Conservation (phyloP, 2,113 vertebrate genomes). For the Rhinichthys klamathensis region DNA sequence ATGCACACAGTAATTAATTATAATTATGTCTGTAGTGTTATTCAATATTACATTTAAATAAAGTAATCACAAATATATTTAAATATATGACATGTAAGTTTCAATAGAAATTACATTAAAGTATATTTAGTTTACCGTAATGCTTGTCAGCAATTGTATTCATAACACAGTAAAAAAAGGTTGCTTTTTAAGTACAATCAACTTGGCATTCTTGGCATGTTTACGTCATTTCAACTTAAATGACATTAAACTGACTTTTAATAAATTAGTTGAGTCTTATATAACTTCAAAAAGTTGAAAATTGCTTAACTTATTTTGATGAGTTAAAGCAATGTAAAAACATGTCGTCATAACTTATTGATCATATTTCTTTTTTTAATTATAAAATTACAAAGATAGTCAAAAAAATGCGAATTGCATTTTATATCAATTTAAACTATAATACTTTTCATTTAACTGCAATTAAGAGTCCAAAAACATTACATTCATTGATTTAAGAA, state of each 20-base stretch:
- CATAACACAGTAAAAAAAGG: neutral
- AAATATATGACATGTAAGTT: neutral
- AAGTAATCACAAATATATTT: neutral
- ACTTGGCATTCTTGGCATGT: no score
- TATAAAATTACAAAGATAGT: neutral
- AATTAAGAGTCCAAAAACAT: neutral
- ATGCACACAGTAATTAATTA: neutral
- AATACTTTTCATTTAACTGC: neutral
- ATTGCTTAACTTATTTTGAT: no score
- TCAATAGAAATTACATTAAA: neutral
- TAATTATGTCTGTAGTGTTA: neutral
- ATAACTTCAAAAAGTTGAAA: no score
- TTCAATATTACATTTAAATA: neutral
- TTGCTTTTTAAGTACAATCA: no score
- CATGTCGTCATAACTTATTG: no score
- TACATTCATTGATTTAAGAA: no score
- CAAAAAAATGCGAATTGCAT: neutral
- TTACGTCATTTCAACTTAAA: no score
- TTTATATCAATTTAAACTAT: neutral
- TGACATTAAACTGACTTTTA: no score
- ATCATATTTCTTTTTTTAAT: no score
- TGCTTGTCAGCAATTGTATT: neutral
- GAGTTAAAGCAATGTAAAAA: no score
- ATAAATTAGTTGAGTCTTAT: no score
- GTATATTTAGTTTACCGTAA: neutral